phyloP scores from a whole-genome alignment of 2,888 invertebrate species.

The Eretmocerus hayati region DNA sequence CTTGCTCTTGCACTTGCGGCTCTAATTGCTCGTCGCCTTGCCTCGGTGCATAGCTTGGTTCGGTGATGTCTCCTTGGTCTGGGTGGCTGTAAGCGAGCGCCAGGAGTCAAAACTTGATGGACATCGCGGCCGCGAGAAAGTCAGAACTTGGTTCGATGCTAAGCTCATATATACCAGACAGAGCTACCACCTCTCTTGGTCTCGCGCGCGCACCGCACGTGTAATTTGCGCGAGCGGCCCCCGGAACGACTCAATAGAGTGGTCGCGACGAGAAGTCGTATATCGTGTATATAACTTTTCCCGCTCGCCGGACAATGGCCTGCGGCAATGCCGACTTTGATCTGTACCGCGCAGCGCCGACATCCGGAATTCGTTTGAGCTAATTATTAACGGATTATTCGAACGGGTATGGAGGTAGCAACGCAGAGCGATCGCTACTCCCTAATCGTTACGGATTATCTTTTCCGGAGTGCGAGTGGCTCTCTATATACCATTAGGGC shows the following conservation, averaged over 20 bases:
- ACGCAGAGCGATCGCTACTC: background rate
- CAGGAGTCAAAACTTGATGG: too few species aligned
- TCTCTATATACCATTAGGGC: too few species aligned
- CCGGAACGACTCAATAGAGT: conserved; percentile 14
- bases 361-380: conserved; percentile 21
- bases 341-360: conserved; percentile 6
- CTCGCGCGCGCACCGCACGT: background rate
- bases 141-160: background rate
- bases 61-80: background rate
- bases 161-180: background rate
- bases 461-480: too few species aligned
- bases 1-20: background rate
- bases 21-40: background rate
- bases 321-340: conserved; percentile 6
- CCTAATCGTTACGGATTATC: conserved; percentile 11
- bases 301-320: conserved; percentile 12
- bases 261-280: conserved; percentile 7
- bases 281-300: conserved; percentile 4
- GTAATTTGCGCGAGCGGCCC: too few species aligned
- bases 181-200: background rate
- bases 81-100: background rate
- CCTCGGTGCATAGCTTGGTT: background rate
- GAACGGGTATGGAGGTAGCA: background rate
- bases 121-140: background rate
- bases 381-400: conserved; percentile 24